Evolutionary conservation across 1,140 invertebrate species (phyloP).

Genomic region (Zophobas morio): DNA sequence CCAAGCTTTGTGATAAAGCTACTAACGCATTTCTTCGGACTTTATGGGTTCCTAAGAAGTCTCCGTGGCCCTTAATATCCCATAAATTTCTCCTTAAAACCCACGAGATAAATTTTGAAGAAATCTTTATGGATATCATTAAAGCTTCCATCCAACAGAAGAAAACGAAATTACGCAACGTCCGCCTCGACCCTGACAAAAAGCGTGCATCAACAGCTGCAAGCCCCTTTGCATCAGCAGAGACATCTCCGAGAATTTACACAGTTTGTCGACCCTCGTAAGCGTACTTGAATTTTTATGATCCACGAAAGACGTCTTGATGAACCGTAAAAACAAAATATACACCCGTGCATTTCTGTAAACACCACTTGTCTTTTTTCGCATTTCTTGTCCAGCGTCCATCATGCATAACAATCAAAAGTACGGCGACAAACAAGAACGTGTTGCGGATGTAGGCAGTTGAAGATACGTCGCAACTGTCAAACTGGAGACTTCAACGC

Average conservation of each 20-base stretch:
- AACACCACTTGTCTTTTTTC: background rate
- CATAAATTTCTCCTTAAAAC: no score
- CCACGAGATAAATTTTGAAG: no score
- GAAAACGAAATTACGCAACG: no score
- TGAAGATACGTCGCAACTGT: background rate
- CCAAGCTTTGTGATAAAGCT: no score
- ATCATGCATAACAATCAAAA: constrained; percentile 4
- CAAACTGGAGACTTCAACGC: constrained; percentile 25
- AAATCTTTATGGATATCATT: no score
- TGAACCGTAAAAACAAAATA: constrained; percentile 35
- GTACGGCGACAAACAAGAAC: background rate
- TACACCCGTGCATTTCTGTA: constrained; percentile 1
- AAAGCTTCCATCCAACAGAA: no score
- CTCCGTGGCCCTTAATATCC: no score
- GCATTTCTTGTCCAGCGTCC: background rate
- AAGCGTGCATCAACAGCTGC: background rate
- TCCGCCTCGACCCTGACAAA: no score
- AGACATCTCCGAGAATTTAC: constrained; percentile 18
- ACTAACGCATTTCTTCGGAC: no score
- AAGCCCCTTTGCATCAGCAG: background rate
- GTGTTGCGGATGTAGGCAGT: background rate
- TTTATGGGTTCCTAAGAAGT: no score
- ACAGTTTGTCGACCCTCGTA: constrained; percentile 28
- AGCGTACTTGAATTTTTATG: constrained; percentile 38
- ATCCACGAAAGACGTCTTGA: constrained; percentile 12